Evolutionary conservation across 1,140 invertebrate genomes (phyloP), one percentile per base, ranked within the genome.

Genomic region (Apis dorsata): DNA sequence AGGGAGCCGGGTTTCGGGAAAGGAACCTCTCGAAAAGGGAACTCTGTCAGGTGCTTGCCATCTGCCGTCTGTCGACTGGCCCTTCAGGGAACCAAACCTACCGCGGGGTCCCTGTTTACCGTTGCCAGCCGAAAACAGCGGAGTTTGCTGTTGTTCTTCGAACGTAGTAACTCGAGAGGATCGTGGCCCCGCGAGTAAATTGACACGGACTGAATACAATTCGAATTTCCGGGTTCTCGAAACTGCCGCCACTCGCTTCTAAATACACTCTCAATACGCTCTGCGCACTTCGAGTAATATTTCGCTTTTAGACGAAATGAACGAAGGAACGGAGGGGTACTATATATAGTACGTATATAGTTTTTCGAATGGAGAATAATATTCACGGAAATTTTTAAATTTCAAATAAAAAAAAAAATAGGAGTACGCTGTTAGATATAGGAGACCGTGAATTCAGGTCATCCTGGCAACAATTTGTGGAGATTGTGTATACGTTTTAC

Each of bases 21-120:
- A 34, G 59, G n/a, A 70, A 53, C 73, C 44, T 84, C 84, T 28
- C 19, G 28, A 55, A 66, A 44, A 57, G 72, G 66, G 76, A 79
- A 73, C 57, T 70, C 71, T 53, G 76, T 87, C 86, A 87, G 86
- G 86, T 88, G 87, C 79, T 74, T 69, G 59, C 87, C 87, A 88
- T 88, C 87, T 88, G 87, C 86, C 66, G 86, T 59, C 70, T 66
- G 71, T 79, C 53, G 71, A 62, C 77, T 51, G 69, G 34, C 34
- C 87, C 69, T 85, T 79, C 74, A 74, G 57, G 72, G 73, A 77
- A 81, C 59, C 71, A 65, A 71, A 83, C 66, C 81, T 59, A 66
- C 62, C 4, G 19, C n/a, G 81, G 28, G 51, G 57, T 74, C 77
- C 78, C 63, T 80, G 70, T 80, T 84, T 74, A 68, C 71, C 51